Conservation (phyloP, 2,113 vertebrate genomes). For the Casuarius casuarius region DNA sequence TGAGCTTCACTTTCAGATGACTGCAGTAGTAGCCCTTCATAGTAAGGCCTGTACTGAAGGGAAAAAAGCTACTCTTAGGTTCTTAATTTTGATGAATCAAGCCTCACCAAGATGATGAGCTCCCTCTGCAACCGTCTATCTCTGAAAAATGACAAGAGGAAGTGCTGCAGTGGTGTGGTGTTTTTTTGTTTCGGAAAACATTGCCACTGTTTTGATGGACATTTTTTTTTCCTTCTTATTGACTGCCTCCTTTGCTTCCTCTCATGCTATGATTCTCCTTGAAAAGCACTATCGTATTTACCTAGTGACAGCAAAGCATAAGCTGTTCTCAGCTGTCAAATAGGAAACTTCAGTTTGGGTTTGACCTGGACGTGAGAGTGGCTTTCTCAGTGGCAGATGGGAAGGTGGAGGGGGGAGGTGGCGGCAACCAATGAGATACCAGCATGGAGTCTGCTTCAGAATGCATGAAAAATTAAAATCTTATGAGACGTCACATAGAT, state of each 20-base stretch:
- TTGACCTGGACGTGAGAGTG: slow-evolving; percentile 35
- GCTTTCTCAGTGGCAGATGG: neutral
- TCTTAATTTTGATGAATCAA: neutral
- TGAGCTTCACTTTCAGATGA: neutral
- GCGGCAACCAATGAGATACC: neutral
- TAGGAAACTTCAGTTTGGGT: slow-evolving; percentile 37
- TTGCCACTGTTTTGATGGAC: neutral
- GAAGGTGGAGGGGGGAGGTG: neutral
- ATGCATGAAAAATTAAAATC: slow-evolving; percentile 9
- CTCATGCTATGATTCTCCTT: slow-evolving; percentile 20
- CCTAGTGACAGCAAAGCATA: slow-evolving; percentile 16
- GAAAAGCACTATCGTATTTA: slow-evolving; percentile 52
- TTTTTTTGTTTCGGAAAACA: neutral
- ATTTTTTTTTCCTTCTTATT: neutral
- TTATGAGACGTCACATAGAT: neutral
- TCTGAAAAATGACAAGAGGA: neutral
- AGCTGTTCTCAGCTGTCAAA: slow-evolving; percentile 50
- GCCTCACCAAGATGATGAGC: neutral
- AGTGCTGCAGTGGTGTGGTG: neutral
- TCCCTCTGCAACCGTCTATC: neutral
- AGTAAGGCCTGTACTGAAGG: neutral
- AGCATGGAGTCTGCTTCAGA: neutral
- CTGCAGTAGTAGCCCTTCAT: neutral
- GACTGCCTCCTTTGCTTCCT: neutral
- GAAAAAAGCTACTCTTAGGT: neutral